Conservation (phyloP, 2,113 vertebrate genomes). For the Salvelinus namaycush region DNA sequence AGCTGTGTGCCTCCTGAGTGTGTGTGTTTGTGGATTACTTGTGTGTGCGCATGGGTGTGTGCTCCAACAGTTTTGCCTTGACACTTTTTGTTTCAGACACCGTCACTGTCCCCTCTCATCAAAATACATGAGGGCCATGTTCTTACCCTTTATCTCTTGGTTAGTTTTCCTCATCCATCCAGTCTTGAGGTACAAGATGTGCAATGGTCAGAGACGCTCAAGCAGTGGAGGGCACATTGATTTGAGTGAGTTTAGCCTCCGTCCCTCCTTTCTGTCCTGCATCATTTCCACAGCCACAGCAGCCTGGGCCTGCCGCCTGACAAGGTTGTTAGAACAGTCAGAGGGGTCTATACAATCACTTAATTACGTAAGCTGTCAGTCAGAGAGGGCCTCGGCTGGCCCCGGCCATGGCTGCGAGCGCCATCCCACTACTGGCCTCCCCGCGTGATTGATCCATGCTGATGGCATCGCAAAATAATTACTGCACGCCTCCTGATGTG, state of each 20-base stretch:
- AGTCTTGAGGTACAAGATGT: constrained; percentile 51
- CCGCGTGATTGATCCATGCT: constrained; percentile 94
- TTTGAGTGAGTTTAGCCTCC: constrained; percentile 83
- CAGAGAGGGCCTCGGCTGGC: constrained; percentile 75
- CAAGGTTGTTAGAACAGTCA: constrained; percentile 95
- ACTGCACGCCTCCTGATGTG: constrained; percentile 93
- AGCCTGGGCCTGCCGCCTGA: constrained; percentile 66
- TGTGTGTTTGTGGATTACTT: constrained; percentile 2
- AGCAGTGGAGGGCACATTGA: constrained; percentile 89
- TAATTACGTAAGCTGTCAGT: constrained; percentile 99
- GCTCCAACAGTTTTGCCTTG: neutral
- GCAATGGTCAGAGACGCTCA: constrained; percentile 77
- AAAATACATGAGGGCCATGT: constrained; percentile 28
- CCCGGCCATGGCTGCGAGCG: constrained; percentile 69
- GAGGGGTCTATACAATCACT: constrained; percentile 94
- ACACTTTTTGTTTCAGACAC: constrained; percentile 19
- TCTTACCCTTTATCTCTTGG: constrained; percentile 61
- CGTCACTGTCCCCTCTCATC: constrained; percentile 6
- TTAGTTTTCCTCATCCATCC: constrained; percentile 46
- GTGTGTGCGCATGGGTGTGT: neutral
- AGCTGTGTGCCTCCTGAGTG: neutral
- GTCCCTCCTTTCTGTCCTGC: constrained; percentile 53
- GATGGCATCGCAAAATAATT: constrained; percentile 98
- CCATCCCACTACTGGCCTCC: constrained; percentile 86
- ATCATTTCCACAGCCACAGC: no score